Evolutionary conservation across 2,888 invertebrate species (phyloP).

Genomic region (Prosopocoilus inquinatus): DNA sequence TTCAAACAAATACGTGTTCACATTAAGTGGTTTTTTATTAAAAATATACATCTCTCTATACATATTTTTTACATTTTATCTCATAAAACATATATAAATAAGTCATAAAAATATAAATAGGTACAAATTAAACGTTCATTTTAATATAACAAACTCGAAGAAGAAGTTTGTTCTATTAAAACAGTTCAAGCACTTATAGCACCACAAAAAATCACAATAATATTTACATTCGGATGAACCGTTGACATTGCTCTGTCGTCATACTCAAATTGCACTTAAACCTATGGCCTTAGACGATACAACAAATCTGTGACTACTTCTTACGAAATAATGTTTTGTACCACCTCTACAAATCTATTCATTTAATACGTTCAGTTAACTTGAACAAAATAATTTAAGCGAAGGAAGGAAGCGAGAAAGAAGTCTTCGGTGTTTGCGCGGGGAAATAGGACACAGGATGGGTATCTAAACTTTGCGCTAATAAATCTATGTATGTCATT

Average conservation of each 20-base stretch:
- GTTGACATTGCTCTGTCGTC: conserved; percentile 27
- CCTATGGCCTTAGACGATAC: background rate
- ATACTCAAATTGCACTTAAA: conserved; percentile 6
- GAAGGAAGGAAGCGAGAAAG: no score
- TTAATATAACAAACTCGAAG: conserved; percentile 7
- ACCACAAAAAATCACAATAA: conserved; percentile 14
- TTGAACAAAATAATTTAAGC: no score
- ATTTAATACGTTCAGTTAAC: no score
- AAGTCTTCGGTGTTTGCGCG: no score
- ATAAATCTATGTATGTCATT: no score
- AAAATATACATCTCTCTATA: conserved; percentile 1
- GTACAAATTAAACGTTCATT: background rate
- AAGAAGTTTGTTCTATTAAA: conserved; percentile 4
- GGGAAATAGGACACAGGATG: no score
- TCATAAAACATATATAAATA: conserved; percentile 12
- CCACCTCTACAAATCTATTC: background rate
- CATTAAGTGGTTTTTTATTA: background rate
- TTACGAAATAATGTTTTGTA: conserved; percentile 5
- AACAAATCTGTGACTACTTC: background rate
- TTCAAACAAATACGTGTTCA: no score
- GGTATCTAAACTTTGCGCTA: no score
- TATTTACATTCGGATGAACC: conserved; percentile 20
- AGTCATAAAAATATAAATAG: conserved; percentile 12
- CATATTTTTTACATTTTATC: conserved; percentile 17
- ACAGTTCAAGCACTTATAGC: conserved; percentile 10